These are phyloP conservation scores for Antheraea assamensis DNA, from an alignment of 2,888 invertebrate species.

Conservation along the genomic window DNA sequence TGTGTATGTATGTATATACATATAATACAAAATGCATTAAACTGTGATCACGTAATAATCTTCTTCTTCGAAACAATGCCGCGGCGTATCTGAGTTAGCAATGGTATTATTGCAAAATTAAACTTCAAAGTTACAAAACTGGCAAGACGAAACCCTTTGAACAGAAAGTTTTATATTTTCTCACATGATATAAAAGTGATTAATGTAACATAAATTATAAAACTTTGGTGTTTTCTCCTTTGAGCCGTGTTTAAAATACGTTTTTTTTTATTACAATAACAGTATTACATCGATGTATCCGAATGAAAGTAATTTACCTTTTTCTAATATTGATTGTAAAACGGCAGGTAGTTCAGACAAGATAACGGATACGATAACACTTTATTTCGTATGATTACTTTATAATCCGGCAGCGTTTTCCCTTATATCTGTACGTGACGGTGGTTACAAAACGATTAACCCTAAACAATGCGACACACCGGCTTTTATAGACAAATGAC, in stretches of 20 bases:
- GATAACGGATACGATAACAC: too few relatives aligned
- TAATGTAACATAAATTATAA: constrained; percentile 9
- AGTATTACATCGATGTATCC: not conserved
- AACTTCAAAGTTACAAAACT: constrained; percentile 10
- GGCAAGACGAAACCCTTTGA: constrained; percentile 5
- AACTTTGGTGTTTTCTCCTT: constrained; percentile 6
- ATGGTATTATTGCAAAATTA: constrained; percentile 12
- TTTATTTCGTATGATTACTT: too few relatives aligned
- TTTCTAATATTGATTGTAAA: too few relatives aligned
- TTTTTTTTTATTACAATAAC: not conserved
- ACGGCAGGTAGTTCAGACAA: too few relatives aligned
- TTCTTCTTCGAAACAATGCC: not conserved
- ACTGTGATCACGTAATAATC: constrained; percentile 14
- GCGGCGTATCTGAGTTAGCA: constrained; percentile 3
- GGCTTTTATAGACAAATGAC: too few relatives aligned
- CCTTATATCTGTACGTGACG: too few relatives aligned
- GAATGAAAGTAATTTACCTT: not conserved
- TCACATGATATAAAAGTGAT: not conserved
- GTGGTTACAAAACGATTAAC: too few relatives aligned
- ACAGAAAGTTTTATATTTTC: not conserved
- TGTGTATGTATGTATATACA: not conserved
- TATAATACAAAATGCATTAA: constrained; percentile 10
- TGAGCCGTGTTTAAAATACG: not conserved
- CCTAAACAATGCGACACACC: too few relatives aligned
- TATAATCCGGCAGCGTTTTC: too few relatives aligned